Conservation (phyloP, 1,140 invertebrate species). For the Phocides pigmalion region DNA sequence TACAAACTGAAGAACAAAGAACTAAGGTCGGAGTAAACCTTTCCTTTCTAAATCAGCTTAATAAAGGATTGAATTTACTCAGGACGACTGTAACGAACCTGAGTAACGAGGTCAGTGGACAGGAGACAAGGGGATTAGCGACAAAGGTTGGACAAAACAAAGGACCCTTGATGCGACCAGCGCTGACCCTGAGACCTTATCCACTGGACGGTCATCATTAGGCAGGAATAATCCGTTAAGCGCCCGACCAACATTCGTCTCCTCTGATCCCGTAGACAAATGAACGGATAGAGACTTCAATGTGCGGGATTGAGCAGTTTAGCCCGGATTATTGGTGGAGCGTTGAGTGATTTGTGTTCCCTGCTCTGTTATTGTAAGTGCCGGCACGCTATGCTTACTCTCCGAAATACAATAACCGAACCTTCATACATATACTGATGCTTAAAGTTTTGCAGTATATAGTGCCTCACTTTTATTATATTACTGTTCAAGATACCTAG, state of each 20-base stretch:
- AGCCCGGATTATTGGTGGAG: slow-evolving; percentile 1
- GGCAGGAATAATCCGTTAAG: slow-evolving; percentile 16
- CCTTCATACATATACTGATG: too few species aligned
- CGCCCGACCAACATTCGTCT: slow-evolving; percentile 10
- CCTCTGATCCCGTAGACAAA: slow-evolving; percentile 4
- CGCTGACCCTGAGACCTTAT: neutral
- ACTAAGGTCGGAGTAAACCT: neutral
- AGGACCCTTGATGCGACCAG: neutral
- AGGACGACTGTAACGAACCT: slow-evolving; percentile 2
- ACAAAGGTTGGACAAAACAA: slow-evolving; percentile 3
- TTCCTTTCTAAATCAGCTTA: slow-evolving; percentile 1
- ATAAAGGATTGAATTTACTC: neutral
- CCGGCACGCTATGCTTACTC: neutral
- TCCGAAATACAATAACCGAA: neutral
- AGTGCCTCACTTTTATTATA: too few species aligned
- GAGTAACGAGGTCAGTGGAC: neutral
- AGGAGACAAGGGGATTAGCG: slow-evolving; percentile 4
- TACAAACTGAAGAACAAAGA: neutral
- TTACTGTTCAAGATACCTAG: too few species aligned
- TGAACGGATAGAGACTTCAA: neutral
- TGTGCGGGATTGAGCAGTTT: neutral
- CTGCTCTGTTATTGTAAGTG: neutral
- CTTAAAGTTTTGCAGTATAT: too few species aligned
- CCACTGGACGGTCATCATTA: slow-evolving; percentile 1
- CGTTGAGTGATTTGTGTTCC: slow-evolving; percentile 2